Base-by-base conservation (phyloP, 2,113 vertebrate species). In the Hemiprocne comata region DNA sequence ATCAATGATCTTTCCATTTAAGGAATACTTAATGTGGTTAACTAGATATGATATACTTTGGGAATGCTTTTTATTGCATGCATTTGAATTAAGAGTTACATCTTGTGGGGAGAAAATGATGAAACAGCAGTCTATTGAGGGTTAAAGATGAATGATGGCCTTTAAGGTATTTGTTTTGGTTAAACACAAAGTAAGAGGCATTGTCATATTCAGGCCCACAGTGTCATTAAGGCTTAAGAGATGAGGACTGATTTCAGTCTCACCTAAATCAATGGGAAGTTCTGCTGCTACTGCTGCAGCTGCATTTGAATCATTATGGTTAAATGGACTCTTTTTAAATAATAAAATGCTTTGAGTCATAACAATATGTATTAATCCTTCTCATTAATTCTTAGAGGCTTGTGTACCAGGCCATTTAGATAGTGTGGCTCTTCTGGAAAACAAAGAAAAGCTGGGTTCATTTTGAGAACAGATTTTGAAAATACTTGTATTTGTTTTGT, bases 111-210 rank as follows among this genome's bases (percentile, higher is more conserved):
- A 71, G 69, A 89, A 96, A 92, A 96, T 93, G 89, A 96, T 97
- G 93, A 96, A 93, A 81, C 64, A 89, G 89, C 89, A 89, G 79
- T 95, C 83, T 92, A 12, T 84, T 78, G 83, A 92, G 93, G 89
- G 91, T 92, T 97, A 94, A 92, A 94, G 91, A 97, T 93, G 86
- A 96, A 97, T 58, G 44, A 89, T 87, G 76, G 86, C 73, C 83
- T 95, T 91, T 71, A 89, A 90, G 94, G 86, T 84, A 94, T 96
- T 97, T 96, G 94, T 96, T 97, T 95, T 95, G 73, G 83, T 95
- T 95, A 95, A 94, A 89, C 44, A 86, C 80, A 90, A 94, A 96
- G 91, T 93, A 87, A 94, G 84, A 90, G 89, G 31, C 76, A 81
- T 46, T 97, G 95, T 92, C 91, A 94, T 85, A 88, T 72, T 90